phyloP scores from a whole-genome alignment of 53 echinoderm and acorn worm species.

The Luidia sarsii region DNA sequence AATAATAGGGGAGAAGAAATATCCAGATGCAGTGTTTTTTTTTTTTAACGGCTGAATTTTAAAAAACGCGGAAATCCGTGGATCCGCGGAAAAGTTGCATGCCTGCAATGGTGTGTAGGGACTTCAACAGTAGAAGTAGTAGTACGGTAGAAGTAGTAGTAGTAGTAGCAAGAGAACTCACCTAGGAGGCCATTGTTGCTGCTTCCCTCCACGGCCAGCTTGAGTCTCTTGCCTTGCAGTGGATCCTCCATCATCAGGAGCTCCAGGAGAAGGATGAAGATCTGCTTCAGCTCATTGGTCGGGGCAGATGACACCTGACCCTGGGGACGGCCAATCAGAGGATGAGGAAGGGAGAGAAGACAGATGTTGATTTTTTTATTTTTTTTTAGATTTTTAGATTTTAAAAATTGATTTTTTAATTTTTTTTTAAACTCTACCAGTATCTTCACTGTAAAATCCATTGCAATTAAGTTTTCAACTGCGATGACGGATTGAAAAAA shows the following conservation, averaged over 20 bases:
- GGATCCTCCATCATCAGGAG: constrained; percentile 88
- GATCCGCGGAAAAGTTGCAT: no score
- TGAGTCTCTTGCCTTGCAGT: constrained; percentile 76
- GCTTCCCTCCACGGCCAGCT: constrained; percentile 86
- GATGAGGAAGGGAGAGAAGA: not conserved
- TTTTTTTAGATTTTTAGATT: not conserved
- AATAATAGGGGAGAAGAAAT: no score
- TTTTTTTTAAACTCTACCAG: not conserved
- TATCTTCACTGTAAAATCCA: not conserved
- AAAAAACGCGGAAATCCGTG: no score
- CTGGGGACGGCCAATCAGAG: constrained; percentile 50
- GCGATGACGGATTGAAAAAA: no score
- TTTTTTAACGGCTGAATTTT: no score
- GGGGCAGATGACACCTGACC: constrained; percentile 84
- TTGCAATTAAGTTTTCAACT: no score
- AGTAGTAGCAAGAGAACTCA: constrained; percentile 52
- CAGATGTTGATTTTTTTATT: not conserved
- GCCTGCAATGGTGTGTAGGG: no score
- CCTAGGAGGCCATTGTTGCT: constrained; percentile 87
- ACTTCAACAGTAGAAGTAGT: no score
- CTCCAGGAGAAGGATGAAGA: constrained; percentile 83
- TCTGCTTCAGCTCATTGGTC: constrained; percentile 93
- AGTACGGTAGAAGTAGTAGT: no score
- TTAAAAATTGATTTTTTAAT: not conserved
- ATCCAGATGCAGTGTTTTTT: no score